Conservation (phyloP, 2,113 vertebrate genomes). For the Barnardius zonarius region DNA sequence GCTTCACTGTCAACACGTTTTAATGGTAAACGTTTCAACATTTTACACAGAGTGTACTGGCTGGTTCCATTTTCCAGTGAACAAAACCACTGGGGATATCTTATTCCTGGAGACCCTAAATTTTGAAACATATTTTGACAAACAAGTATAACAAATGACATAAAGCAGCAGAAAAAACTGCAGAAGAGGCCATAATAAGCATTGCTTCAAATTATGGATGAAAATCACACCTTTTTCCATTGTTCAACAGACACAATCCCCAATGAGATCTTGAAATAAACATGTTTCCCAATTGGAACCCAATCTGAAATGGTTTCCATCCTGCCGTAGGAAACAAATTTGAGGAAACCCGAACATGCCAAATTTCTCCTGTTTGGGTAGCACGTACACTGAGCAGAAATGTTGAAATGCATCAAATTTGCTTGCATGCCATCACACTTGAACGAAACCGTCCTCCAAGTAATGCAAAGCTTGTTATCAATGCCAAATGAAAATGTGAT, state of each 20-base stretch:
- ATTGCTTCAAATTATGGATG: conserved; percentile 2
- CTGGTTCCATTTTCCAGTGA: not conserved
- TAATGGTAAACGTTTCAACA: conserved; percentile 80
- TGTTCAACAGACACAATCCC: not conserved
- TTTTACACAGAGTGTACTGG: conserved; percentile 80
- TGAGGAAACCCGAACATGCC: not conserved
- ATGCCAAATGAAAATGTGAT: conserved; percentile 73
- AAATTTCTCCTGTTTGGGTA: conserved; percentile 47
- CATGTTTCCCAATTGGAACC: not conserved
- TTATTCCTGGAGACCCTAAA: conserved; percentile 18
- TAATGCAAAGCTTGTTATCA: conserved; percentile 74
- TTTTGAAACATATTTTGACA: not conserved
- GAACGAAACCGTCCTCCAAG: conserved; percentile 69
- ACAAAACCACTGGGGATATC: conserved; percentile 12
- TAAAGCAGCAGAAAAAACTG: conserved; percentile 6
- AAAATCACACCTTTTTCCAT: not conserved
- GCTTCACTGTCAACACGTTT: conserved; percentile 72
- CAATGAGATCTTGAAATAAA: not conserved
- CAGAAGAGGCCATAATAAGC: not conserved
- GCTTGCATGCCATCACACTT: conserved; percentile 76
- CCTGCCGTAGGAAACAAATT: not conserved
- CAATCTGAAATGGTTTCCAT: not conserved
- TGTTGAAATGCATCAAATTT: conserved; percentile 80
- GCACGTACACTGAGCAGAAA: conserved; percentile 76
- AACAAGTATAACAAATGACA: not conserved